These are phyloP conservation scores for Macrophya alboannulata DNA, from an alignment of 2,888 invertebrate genomes.

Conservation along the genomic window DNA sequence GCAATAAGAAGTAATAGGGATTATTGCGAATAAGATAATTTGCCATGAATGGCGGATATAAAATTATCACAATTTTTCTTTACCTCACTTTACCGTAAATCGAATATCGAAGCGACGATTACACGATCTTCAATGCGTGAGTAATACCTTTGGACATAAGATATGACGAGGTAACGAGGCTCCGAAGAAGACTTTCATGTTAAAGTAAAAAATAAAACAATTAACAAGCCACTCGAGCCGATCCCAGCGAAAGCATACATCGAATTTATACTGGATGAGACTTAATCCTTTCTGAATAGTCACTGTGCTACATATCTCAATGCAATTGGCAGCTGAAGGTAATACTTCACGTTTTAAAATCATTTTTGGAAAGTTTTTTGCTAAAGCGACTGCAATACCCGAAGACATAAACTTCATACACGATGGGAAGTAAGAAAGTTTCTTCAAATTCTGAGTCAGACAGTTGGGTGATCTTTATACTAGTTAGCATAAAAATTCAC, in stretches of 20 bases:
- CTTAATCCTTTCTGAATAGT: slow-evolving; percentile 21
- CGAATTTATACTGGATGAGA: slow-evolving; percentile 7
- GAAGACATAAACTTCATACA: neutral
- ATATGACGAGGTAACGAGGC: neutral
- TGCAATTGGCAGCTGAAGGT: slow-evolving; percentile 18
- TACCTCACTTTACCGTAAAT: neutral
- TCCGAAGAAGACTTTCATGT: neutral
- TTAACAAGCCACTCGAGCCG: slow-evolving; percentile 8
- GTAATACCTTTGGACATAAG: neutral
- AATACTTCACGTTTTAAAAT: neutral
- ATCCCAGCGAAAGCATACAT: neutral
- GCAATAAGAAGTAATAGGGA: neutral
- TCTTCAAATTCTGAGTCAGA: slow-evolving; percentile 5
- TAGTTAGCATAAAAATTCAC: slow-evolving; percentile 38
- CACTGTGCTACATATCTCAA: neutral
- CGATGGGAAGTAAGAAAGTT: neutral
- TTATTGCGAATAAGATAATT: neutral
- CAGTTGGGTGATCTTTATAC: neutral
- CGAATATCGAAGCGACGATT: neutral
- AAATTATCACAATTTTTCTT: neutral
- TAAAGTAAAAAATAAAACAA: neutral
- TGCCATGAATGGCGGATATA: neutral
- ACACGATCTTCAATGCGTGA: neutral
- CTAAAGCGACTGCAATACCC: neutral
- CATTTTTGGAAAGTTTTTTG: neutral